Base-by-base conservation (phyloP, 2,113 vertebrate species). In the Clinocottus analis region DNA sequence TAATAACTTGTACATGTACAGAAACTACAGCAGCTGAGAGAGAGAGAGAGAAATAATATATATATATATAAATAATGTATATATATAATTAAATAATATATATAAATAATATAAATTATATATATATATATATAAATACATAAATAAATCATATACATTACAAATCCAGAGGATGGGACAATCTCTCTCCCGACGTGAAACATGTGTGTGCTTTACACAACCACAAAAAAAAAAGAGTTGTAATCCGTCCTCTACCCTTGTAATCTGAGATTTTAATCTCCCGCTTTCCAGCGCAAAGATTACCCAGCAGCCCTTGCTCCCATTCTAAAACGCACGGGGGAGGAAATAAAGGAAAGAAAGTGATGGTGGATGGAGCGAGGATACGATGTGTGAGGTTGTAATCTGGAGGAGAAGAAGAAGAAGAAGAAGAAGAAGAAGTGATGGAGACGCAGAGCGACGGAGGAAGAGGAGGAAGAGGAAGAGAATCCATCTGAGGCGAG, bases 241-340 rank as follows among this genome's bases (percentile, higher is more conserved):
- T 87, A 91, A 90, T 91, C 90, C 69, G 55, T 61, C 25, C 61
- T 70, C 72, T 79, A 19, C 69, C 80, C 75, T 67, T 83, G 82
- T 89, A 88, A 93, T 91, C 85, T 85, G 75, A 88, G 83, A 85
- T 75, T 88, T 91, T 87, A 89, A 93, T 90, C 83, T 77, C 27
- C 49, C 1, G 45, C 67, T 90, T 72, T 84, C 58, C 80, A 79
- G 72, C 67, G 80, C 27, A 62, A 89, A 87, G 86, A 93, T 91
- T 89, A 91, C 80, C 67, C 85, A 66, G 77, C 58, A 79, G 67
- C 35, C 47, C n/a, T 53, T 47, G 61, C 75, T 75, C 21, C 35
- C 16, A 16, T 59, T 82, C 43, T 63, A 29, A 82, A 68, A 76
- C 3, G n/a, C 67, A 23, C 8, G 0, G 5, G 5, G 16, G 43